These are phyloP conservation scores for Gallinago stenura DNA, from an alignment of 2,797 vertebrate genomes.

Conservation along the genomic window DNA sequence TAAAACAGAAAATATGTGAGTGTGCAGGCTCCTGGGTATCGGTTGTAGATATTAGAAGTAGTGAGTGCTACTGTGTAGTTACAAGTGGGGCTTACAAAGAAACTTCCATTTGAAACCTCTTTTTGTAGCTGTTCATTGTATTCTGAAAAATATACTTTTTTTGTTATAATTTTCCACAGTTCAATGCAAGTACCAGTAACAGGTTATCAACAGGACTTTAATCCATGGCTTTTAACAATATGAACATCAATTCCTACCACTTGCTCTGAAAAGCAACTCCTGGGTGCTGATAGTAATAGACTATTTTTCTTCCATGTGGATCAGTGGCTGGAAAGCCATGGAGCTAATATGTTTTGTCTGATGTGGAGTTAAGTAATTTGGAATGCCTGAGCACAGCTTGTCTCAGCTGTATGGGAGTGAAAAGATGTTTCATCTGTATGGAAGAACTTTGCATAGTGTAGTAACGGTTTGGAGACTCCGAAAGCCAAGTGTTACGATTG, in stretches of 20 bases:
- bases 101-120: slow-evolving; percentile 43
- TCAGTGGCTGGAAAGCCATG: not conserved
- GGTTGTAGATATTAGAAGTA: slow-evolving; percentile 37
- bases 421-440: not conserved
- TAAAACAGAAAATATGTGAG: slow-evolving; percentile 47
- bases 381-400: not conserved
- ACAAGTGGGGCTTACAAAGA: slow-evolving; percentile 37
- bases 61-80: slow-evolving; percentile 46
- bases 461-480: not conserved
- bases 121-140: slow-evolving; percentile 26
- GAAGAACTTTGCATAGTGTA: not conserved
- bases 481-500: not conserved
- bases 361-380: slow-evolving; percentile 32
- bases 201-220: slow-evolving; percentile 25
- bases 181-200: slow-evolving; percentile 14
- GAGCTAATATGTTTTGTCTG: not conserved
- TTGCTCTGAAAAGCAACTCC: not conserved
- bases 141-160: slow-evolving; percentile 36
- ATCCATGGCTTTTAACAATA: slow-evolving; percentile 6
- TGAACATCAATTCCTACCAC: not conserved
- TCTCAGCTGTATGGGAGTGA: not conserved
- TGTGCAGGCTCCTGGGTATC: slow-evolving; percentile 39
- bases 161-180: slow-evolving; percentile 33
- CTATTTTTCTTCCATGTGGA: not conserved
- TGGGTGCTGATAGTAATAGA: slow-evolving; percentile 4